These are phyloP conservation scores for Eidolon helvum DNA, from an alignment of 2,113 vertebrate genomes.

Conservation along the genomic window DNA sequence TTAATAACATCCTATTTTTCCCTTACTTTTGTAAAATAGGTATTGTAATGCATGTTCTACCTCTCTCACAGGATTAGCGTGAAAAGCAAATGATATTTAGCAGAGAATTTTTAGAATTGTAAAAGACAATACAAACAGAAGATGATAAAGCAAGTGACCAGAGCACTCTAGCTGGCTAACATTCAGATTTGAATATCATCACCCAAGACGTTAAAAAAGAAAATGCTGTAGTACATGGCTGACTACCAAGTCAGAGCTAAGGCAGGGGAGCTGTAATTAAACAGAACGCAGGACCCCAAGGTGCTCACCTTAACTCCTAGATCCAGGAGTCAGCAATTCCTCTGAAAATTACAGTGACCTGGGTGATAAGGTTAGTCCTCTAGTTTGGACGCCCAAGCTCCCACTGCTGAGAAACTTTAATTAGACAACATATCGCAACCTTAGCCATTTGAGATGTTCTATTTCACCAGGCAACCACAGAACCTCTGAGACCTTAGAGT, in stretches of 20 bases:
- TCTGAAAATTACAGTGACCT: constrained; percentile 46
- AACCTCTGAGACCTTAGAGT: neutral
- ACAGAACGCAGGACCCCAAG: neutral
- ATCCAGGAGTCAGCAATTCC: constrained; percentile 48
- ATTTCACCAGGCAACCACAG: neutral
- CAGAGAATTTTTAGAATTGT: neutral
- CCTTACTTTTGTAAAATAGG: neutral
- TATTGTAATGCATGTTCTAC: neutral
- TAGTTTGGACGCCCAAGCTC: neutral
- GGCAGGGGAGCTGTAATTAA: neutral
- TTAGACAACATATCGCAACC: constrained; percentile 14
- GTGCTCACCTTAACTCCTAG: neutral
- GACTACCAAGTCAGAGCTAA: neutral
- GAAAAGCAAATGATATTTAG: neutral
- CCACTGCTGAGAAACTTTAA: constrained; percentile 15
- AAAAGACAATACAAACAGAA: neutral
- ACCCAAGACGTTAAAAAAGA: neutral
- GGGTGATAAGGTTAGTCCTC: neutral
- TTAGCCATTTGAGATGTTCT: neutral
- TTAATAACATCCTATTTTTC: neutral
- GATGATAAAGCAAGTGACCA: neutral
- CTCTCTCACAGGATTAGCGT: neutral
- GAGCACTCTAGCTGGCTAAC: neutral
- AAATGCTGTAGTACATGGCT: neutral
- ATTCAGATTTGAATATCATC: neutral